phyloP scores from a whole-genome alignment of 2,113 vertebrate genomes.

The Cynoglossus semilaevis region DNA sequence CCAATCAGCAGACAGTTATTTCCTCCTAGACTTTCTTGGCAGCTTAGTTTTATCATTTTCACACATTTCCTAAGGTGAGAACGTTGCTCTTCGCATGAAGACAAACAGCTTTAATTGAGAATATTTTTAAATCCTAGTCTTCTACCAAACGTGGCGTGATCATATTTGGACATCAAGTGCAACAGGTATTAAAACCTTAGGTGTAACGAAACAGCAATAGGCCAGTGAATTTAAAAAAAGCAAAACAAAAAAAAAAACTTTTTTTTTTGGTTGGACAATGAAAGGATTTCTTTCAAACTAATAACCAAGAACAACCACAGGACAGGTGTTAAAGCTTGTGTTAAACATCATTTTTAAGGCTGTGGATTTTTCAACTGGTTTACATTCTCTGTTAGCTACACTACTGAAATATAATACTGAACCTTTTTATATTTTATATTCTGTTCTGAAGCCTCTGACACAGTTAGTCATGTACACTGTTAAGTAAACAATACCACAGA shows the following conservation, averaged over 20 bases:
- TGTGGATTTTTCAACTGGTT: too few species aligned
- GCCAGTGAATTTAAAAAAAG: conserved; percentile 9
- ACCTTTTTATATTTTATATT: too few species aligned
- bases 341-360: conserved; percentile 20
- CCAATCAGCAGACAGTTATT: conserved; percentile 33
- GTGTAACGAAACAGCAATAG: conserved; percentile 25
- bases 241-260: conserved; percentile 10
- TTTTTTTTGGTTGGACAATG: conserved; percentile 8
- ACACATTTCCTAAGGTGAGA: conserved; percentile 55
- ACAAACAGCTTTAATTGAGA: conserved; percentile 27
- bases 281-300: conserved; percentile 11
- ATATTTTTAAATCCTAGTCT: background rate
- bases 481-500: too few species aligned
- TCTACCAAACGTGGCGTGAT: too few species aligned
- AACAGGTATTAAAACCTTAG: too few species aligned
- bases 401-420: too few species aligned
- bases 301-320: conserved; percentile 7
- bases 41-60: conserved; percentile 38
- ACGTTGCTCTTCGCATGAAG: conserved; percentile 43
- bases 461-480: too few species aligned
- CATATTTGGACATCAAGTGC: too few species aligned
- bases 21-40: conserved; percentile 17
- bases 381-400: too few species aligned
- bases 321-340: conserved; percentile 11
- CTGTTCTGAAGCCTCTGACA: too few species aligned